Conservation (phyloP, 2,888 invertebrate genomes). For the Cremastinae sp. region DNA sequence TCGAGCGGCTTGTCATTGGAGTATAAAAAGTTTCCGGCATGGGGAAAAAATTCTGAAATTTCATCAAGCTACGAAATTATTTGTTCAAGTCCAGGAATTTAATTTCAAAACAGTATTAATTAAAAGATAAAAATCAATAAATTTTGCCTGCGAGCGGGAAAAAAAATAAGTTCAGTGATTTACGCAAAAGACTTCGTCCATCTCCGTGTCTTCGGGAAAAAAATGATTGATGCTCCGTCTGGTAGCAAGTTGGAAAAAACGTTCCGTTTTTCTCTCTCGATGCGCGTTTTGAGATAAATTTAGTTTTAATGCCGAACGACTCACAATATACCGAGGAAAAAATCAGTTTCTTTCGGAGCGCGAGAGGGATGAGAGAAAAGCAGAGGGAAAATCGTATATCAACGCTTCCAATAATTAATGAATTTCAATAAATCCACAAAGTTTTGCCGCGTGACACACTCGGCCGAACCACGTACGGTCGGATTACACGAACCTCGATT, state of each 20-base stretch:
- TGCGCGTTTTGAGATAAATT: conserved; percentile 12
- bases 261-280: not conserved
- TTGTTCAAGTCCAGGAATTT: too few species aligned
- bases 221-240: conserved; percentile 38
- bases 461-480: conserved; percentile 13
- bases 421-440: conserved; percentile 46
- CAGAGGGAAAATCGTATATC: conserved; percentile 4
- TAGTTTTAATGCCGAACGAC: not conserved
- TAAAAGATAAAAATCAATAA: too few species aligned
- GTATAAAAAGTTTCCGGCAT: too few species aligned
- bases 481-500: conserved; percentile 32
- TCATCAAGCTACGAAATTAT: too few species aligned
- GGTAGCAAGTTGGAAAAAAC: conserved; percentile 21
- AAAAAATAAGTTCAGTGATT: too few species aligned
- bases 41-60: too few species aligned
- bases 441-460: conserved; percentile 1
- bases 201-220: conserved; percentile 38
- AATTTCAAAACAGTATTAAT: too few species aligned
- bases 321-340: not conserved
- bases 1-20: not conserved
- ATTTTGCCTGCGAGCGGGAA: too few species aligned
- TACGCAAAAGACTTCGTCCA: not conserved
- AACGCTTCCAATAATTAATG: conserved; percentile 25
- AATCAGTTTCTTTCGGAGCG: not conserved
- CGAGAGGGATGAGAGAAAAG: not conserved